These are phyloP conservation scores for Geophilus truncorum DNA, from an alignment of 2,888 invertebrate genomes.

Conservation along the genomic window DNA sequence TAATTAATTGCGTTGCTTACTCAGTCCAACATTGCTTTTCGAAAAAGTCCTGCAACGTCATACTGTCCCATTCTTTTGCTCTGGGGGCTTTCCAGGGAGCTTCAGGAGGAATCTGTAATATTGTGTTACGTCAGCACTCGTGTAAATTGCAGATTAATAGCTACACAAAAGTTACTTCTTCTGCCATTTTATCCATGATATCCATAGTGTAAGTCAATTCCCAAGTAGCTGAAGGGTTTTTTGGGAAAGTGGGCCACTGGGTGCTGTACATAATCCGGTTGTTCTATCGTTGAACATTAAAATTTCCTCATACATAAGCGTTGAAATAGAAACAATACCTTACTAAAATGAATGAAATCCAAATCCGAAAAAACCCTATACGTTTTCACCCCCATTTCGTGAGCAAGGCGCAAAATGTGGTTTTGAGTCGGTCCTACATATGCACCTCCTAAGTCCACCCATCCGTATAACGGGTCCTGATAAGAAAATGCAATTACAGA, in stretches of 20 bases:
- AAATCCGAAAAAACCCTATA: conserved; percentile 40
- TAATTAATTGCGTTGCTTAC: conserved; percentile 39
- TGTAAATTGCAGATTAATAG: too few relatives aligned
- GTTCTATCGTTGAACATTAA: too few relatives aligned
- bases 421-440: conserved; percentile 50
- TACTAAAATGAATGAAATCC: conserved; percentile 34
- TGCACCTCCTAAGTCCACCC: conserved; percentile 49
- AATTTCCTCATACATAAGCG: too few relatives aligned
- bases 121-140: too few relatives aligned
- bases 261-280: conserved; percentile 38
- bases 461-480: conserved; percentile 36
- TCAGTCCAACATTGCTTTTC: conserved; percentile 44
- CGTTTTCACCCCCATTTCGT: conserved; percentile 47
- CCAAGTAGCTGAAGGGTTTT: conserved; percentile 42
- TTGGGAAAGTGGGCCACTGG: conserved; percentile 42
- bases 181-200: conserved; percentile 46
- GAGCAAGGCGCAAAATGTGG: conserved; percentile 46
- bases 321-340: conserved; percentile 32
- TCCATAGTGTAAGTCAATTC: conserved; percentile 45
- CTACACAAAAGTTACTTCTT: too few relatives aligned
- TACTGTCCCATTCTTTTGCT: conserved; percentile 46
- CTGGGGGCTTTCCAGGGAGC: conserved; percentile 46
- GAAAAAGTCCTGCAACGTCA: conserved; percentile 45
- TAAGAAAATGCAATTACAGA: not conserved
- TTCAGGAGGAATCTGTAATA: conserved; percentile 44